Conservation (phyloP, 2,113 vertebrate genomes). For the Xenus cinereus region DNA sequence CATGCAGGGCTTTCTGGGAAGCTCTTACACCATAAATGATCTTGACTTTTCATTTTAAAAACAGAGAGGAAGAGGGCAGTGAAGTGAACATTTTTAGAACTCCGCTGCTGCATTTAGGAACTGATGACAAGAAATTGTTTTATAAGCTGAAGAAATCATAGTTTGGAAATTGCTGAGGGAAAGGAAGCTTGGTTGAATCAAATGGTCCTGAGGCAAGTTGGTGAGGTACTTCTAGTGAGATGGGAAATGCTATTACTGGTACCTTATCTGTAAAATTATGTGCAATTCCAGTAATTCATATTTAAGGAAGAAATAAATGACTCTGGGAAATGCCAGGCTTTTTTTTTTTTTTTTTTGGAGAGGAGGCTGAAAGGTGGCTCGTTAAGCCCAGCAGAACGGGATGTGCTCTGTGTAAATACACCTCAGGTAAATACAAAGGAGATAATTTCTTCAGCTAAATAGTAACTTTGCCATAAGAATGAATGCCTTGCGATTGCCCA, state of each 20-base stretch:
- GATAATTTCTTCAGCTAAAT: background rate
- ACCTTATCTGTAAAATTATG: background rate
- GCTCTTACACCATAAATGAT: background rate
- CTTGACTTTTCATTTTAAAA: background rate
- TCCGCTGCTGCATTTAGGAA: background rate
- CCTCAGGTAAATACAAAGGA: background rate
- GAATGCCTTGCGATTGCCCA: rapidly evolving
- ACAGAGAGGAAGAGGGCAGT: background rate
- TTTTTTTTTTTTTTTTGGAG: background rate
- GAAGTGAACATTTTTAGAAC: background rate
- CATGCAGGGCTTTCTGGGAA: background rate
- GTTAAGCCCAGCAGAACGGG: background rate
- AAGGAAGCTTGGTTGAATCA: background rate
- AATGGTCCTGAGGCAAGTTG: background rate
- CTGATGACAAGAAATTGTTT: background rate
- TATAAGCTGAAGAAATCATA: background rate
- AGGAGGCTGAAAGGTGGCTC: background rate
- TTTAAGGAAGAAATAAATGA: background rate
- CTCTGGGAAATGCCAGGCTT: background rate
- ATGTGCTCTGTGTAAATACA: background rate
- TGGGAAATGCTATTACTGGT: background rate
- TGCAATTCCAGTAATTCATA: background rate
- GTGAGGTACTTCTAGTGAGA: background rate
- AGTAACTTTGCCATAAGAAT: rapidly evolving
- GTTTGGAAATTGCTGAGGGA: background rate